Evolutionary conservation across 2,113 vertebrate genomes (phyloP).

Genomic region (Pangasianodon hypophthalmus): DNA sequence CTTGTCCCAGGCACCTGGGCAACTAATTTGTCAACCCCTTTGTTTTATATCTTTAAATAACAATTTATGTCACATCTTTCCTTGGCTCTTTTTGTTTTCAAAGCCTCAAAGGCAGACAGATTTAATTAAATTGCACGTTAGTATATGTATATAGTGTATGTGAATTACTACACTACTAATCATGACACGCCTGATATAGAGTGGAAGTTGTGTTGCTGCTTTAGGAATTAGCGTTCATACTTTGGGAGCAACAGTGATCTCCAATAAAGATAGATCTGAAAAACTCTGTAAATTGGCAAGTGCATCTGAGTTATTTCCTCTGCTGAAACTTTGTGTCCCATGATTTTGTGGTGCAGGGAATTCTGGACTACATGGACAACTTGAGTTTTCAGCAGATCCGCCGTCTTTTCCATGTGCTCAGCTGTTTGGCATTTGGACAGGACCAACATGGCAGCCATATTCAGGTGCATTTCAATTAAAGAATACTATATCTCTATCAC

Average conservation of each 20-base stretch:
- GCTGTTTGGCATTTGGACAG: conserved; percentile 82
- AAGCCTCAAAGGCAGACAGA: no score
- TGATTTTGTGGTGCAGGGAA: conserved; percentile 75
- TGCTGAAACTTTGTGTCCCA: neutral
- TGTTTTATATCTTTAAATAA: neutral
- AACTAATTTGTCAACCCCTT: no score
- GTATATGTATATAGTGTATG: neutral
- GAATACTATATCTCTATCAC: no score
- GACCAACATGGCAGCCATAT: conserved; percentile 84
- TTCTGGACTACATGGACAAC: conserved; percentile 93
- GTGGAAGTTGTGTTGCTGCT: neutral
- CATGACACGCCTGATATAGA: neutral
- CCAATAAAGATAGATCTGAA: neutral
- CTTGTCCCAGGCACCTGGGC: neutral
- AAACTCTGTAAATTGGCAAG: neutral
- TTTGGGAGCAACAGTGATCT: neutral
- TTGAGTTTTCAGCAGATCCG: conserved; percentile 88
- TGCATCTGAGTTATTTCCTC: neutral
- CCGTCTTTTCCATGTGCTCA: conserved; percentile 90
- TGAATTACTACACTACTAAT: neutral
- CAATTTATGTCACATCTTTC: neutral
- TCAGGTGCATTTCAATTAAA: conserved; percentile 75
- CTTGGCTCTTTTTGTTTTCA: no score
- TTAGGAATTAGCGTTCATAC: neutral
- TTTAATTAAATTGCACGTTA: no score